These are phyloP conservation scores for Uloborus diversus DNA, from an alignment of 1,140 invertebrate species.

Conservation along the genomic window DNA sequence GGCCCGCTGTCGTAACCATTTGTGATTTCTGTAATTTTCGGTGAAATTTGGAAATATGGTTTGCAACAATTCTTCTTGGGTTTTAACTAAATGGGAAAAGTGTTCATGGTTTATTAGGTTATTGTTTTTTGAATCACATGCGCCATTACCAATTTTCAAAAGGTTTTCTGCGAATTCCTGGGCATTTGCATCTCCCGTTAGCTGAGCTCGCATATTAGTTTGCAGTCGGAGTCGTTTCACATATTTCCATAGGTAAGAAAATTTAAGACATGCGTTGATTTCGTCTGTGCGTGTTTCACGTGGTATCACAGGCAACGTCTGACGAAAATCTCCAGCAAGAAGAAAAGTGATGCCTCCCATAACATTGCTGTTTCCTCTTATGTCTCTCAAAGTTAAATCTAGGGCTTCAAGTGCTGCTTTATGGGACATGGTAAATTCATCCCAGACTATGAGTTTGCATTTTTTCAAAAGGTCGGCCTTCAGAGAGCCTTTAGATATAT, in stretches of 20 bases:
- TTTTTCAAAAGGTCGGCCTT: neutral
- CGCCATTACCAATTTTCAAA: neutral
- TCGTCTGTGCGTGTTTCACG: neutral
- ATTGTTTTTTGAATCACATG: no score
- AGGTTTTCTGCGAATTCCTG: neutral
- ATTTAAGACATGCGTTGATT: neutral
- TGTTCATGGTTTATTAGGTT: no score
- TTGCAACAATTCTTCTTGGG: neutral
- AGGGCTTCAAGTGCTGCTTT: neutral
- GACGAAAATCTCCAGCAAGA: conserved; percentile 6
- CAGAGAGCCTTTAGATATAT: neutral
- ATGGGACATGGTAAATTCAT: neutral
- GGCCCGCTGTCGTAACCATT: neutral
- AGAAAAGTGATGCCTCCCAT: conserved; percentile 2
- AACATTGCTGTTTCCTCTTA: neutral
- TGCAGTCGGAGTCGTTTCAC: neutral
- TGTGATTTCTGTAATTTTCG: neutral
- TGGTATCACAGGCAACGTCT: neutral
- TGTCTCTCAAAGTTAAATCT: neutral
- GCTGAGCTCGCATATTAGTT: neutral
- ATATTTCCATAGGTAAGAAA: neutral
- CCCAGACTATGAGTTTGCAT: neutral
- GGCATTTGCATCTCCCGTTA: neutral
- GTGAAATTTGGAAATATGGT: conserved; percentile 51
- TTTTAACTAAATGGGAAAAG: neutral